Conservation (phyloP, 1,140 invertebrate species). For the Tetramorium simillimum region DNA sequence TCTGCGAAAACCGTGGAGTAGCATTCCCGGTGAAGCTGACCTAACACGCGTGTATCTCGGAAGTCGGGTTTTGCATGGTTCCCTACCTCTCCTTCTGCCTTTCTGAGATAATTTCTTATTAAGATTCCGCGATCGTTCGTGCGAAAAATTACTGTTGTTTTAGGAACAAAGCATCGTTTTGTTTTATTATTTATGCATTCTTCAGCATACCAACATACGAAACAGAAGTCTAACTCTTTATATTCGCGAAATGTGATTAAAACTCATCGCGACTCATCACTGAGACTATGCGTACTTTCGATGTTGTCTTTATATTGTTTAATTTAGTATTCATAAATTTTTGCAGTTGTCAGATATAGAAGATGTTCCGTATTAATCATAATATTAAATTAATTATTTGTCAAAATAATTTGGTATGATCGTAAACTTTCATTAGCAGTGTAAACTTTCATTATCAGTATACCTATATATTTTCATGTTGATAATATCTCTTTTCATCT, state of each 20-base stretch:
- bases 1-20: constrained; percentile 63
- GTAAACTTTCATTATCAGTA: not conserved
- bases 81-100: constrained; percentile 42
- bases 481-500: not conserved
- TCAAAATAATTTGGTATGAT: not conserved
- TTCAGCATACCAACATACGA: not conserved
- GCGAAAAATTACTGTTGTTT: constrained; percentile 66
- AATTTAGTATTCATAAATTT: not conserved
- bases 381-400: not conserved
- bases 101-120: constrained; percentile 81
- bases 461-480: not conserved
- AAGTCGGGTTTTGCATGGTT: constrained; percentile 68
- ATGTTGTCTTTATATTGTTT: not conserved
- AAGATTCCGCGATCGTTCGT: constrained; percentile 81
- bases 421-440: not conserved
- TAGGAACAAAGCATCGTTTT: not conserved
- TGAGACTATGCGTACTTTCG: not conserved
- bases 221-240: not conserved
- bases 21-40: constrained; percentile 59
- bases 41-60: constrained; percentile 78
- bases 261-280: not conserved
- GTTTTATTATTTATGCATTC: not conserved
- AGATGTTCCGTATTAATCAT: not conserved
- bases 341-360: not conserved
- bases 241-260: not conserved